Evolutionary conservation across 2,113 vertebrate genomes (phyloP).

Genomic region (Bagarius yarrelli): DNA sequence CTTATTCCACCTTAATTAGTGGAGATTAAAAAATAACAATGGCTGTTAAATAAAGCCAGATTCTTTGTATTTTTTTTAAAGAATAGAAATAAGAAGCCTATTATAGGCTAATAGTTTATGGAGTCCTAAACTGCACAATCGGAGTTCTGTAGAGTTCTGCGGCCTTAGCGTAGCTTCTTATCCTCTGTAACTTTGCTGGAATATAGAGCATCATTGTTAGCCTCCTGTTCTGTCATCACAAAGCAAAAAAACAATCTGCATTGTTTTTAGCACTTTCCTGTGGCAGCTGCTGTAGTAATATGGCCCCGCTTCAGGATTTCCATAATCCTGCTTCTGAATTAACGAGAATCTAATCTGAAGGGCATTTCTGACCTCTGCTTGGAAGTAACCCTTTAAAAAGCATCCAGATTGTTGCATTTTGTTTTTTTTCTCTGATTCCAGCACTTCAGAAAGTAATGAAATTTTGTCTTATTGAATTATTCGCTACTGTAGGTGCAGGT

Average conservation of each 20-base stretch:
- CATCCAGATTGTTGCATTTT: slow-evolving; percentile 15
- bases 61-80: slow-evolving; percentile 1
- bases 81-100: slow-evolving; percentile 19
- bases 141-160: slow-evolving; percentile 55
- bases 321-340: slow-evolving; percentile 73
- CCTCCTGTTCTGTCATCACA: slow-evolving; percentile 57
- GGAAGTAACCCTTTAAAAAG: slow-evolving; percentile 45
- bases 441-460: too few species aligned
- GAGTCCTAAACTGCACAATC: slow-evolving; percentile 60
- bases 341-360: slow-evolving; percentile 64
- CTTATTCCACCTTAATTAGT: background rate
- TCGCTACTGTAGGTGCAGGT: too few species aligned
- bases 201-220: slow-evolving; percentile 68
- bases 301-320: slow-evolving; percentile 62
- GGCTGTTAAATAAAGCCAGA: background rate
- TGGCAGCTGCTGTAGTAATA: slow-evolving; percentile 63
- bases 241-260: slow-evolving; percentile 68
- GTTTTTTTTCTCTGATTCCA: background rate
- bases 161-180: slow-evolving; percentile 57
- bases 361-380: slow-evolving; percentile 57
- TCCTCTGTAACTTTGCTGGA: slow-evolving; percentile 65
- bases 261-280: slow-evolving; percentile 63
- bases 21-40: background rate
- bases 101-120: slow-evolving; percentile 53
- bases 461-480: too few species aligned